Conservation (phyloP, 1,140 invertebrate species). For the Bombus consobrinus region DNA sequence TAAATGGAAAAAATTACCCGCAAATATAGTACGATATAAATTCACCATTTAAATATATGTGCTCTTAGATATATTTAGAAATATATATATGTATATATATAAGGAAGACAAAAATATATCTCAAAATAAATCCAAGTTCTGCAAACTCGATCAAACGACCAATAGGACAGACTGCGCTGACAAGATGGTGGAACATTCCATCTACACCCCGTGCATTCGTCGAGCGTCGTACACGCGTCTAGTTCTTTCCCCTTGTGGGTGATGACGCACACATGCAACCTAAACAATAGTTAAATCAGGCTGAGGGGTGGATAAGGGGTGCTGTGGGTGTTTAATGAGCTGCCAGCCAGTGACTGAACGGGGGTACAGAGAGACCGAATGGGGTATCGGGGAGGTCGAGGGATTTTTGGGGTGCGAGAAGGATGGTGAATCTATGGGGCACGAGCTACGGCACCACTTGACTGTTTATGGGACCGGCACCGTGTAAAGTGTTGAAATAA, state of each 20-base stretch:
- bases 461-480: constrained; percentile 70
- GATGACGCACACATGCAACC: constrained; percentile 53
- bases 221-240: not conserved
- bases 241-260: constrained; percentile 35
- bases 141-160: not conserved
- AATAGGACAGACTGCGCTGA: constrained; percentile 17
- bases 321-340: constrained; percentile 83
- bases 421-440: constrained; percentile 64
- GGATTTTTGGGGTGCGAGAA: constrained; percentile 52
- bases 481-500: constrained; percentile 78
- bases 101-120: too few species aligned
- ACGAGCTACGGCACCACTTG: constrained; percentile 73
- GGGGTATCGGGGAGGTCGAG: constrained; percentile 33
- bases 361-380: constrained; percentile 25
- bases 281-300: constrained; percentile 81
- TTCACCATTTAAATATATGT: not conserved
- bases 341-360: constrained; percentile 73
- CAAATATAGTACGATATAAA: not conserved
- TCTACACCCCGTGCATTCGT: constrained; percentile 16
- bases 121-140: not conserved
- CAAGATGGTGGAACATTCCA: constrained; percentile 31
- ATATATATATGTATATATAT: too few species aligned
- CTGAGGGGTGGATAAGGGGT: constrained; percentile 72
- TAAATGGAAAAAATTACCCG: not conserved
- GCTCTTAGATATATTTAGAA: not conserved